Percentiles rank a stretch among this genome's conserved stretches.
phyloP scores from a whole-genome alignment of 2,888 invertebrate genomes.

The Tineola bisselliella region DNA sequence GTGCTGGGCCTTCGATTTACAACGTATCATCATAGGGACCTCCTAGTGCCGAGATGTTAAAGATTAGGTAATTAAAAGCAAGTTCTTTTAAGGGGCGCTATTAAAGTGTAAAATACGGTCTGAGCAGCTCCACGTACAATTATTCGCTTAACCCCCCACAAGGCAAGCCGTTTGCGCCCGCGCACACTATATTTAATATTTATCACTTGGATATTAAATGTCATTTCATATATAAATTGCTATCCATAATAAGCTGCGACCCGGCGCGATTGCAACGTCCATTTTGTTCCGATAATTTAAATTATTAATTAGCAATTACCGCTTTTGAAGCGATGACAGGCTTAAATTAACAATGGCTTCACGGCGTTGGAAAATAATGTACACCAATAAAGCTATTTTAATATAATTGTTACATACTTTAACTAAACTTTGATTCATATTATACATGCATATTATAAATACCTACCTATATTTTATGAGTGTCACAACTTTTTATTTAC shows the following conservation, averaged over 20 bases:
- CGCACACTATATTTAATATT: conserved; percentile 36
- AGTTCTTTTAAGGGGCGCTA: conserved; percentile 53
- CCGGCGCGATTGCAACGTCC: conserved; percentile 25
- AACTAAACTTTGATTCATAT: too few species aligned
- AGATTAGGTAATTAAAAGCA: conserved; percentile 55
- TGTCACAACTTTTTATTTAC: too few species aligned
- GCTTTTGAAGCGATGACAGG: conserved; percentile 7
- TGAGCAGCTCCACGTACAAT: conserved; percentile 27
- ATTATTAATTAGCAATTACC: conserved; percentile 32
- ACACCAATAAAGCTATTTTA: not conserved
- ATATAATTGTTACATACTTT: not conserved
- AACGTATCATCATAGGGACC: conserved; percentile 32
- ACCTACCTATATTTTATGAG: too few species aligned
- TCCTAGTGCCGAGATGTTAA: conserved; percentile 41
- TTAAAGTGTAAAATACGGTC: conserved; percentile 47
- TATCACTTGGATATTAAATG: conserved; percentile 49
- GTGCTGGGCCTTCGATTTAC: conserved; percentile 20
- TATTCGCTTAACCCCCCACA: conserved; percentile 49
- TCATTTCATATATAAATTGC: conserved; percentile 48
- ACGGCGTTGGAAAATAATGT: not conserved
- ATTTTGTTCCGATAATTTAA: conserved; percentile 36
- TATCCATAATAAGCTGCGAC: conserved; percentile 32
- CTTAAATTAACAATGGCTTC: conserved; percentile 9
- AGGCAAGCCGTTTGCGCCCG: conserved; percentile 26
- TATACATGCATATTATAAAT: too few species aligned